Base-by-base conservation (phyloP, 2,797 vertebrate species). In the Sebastes vulpes region DNA sequence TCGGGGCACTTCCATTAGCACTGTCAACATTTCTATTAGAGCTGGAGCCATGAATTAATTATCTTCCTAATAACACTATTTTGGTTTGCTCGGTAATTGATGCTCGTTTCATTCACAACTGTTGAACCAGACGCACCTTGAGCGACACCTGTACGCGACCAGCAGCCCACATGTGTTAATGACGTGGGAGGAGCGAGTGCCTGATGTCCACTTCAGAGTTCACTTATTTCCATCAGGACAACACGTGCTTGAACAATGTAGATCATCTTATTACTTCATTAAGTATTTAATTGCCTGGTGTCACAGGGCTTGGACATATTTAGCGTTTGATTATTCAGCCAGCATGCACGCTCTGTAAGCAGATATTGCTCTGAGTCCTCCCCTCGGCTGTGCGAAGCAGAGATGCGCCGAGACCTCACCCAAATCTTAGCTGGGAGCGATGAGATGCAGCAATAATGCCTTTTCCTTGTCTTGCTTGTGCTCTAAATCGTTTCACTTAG, bases 401-500 rank as follows among this genome's bases (percentile, higher is more conserved):
- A 71, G 66, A 78, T 72, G 78, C 14, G 25, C 28, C 5, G 61
- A 81, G 72, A 89, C 81, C 72, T 86, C 83, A 83, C 65, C 83
- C 52, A 78, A 79, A 77, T 89, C 65, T 81, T 81, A 68, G 82
- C 89, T 88, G 50, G 77, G 80, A 75, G 89, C 80, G 28, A 81
- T 46, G 67, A 76, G 81, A 79, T 53, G 74, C 58, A 74, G 57
- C 67, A 80, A 66, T 84, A 82, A 76, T 70, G 67, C 42, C 48
- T 84, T 38, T 56, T 74, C 46, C 48, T 75, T 79, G 73, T 83
- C 72, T 75, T 84, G 61, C 71, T 72, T 85, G 81, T 76, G 76
- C 72, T 48, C 68, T 66, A 87, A 89, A 89, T 78, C 7, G 28
- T 86, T 86, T 84, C 90, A 88, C 81, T 93, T 88, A 81, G 74